Evolutionary conservation across 1,140 invertebrate genomes (phyloP).

Genomic region (Aplysia californica): DNA sequence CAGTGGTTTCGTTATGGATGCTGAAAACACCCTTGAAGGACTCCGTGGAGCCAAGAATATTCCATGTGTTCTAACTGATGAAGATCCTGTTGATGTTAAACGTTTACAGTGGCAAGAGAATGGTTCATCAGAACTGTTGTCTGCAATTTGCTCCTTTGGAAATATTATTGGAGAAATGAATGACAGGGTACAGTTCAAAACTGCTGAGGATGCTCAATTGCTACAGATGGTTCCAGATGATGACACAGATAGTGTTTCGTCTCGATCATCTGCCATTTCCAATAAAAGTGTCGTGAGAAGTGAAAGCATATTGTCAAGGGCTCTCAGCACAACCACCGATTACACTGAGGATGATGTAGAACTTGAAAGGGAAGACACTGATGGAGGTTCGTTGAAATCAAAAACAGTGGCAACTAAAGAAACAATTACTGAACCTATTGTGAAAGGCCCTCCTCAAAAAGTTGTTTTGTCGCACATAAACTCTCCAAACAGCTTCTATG

Average conservation of each 20-base stretch:
- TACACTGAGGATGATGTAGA: not conserved
- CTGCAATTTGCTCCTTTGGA: constrained; percentile 1
- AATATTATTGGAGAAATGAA: not conserved
- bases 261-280: not conserved
- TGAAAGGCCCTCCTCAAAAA: constrained; percentile 12
- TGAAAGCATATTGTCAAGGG: no score
- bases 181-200: not conserved
- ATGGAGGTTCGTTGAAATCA: not conserved
- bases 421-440: not conserved
- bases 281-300: not conserved
- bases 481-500: constrained; percentile 21
- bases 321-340: not conserved
- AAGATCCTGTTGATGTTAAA: no score
- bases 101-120: constrained; percentile 5
- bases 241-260: constrained; percentile 13
- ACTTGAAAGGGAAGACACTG: not conserved
- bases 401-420: not conserved
- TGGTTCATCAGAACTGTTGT: not conserved
- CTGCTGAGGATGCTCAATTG: constrained; percentile 13
- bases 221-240: not conserved
- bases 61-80: constrained; percentile 5
- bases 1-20: constrained; percentile 11
- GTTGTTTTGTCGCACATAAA: constrained; percentile 15
- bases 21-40: not conserved
- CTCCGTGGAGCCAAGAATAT: not conserved